Conservation (phyloP, 2,888 invertebrate species). For the Serrognathus titanus region DNA sequence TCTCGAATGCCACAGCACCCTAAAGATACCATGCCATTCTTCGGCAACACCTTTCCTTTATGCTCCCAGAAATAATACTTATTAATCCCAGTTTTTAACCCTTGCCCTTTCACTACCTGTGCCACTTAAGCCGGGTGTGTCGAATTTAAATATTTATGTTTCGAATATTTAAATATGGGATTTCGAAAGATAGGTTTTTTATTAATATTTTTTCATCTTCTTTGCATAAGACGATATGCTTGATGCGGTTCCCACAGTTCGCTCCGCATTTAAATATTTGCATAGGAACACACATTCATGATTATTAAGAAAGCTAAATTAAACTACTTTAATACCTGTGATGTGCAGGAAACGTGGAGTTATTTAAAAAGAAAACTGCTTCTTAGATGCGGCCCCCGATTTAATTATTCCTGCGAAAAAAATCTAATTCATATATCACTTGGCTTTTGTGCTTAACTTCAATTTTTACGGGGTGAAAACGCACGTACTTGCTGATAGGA, state of each 20-base stretch:
- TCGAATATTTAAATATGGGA: slow-evolving; percentile 2
- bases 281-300: no score
- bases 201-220: slow-evolving; percentile 7
- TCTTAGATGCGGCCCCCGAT: no score
- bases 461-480: neutral
- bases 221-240: neutral
- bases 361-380: no score
- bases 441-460: no score
- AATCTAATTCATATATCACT: no score
- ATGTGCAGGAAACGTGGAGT: no score
- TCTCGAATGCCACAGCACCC: slow-evolving; percentile 33
- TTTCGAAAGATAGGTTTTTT: slow-evolving; percentile 4
- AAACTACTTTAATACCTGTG: no score
- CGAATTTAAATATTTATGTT: slow-evolving; percentile 8
- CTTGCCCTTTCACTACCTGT: slow-evolving; percentile 23
- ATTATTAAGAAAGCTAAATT: no score
- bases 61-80: slow-evolving; percentile 31
- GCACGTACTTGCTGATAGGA: slow-evolving; percentile 1
- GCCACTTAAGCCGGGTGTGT: slow-evolving; percentile 14
- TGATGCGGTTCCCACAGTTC: neutral
- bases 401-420: no score
- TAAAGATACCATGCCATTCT: slow-evolving; percentile 18
- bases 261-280: neutral
- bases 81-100: slow-evolving; percentile 33
- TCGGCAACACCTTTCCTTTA: slow-evolving; percentile 35